Evolutionary conservation across 2,797 vertebrate genomes (phyloP).

Genomic region (Manis pentadactyla): DNA sequence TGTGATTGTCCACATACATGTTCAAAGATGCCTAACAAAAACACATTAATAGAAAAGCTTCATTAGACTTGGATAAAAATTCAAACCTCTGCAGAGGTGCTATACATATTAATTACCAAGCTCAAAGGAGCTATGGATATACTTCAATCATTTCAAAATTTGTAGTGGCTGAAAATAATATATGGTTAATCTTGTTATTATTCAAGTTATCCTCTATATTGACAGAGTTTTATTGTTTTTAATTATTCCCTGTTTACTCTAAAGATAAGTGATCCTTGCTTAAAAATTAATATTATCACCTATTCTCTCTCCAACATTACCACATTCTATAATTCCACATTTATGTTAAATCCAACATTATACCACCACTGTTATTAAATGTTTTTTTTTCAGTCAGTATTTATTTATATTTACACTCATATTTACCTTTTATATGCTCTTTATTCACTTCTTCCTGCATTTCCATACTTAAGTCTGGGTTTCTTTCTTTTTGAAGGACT

Average conservation of each 20-base stretch:
- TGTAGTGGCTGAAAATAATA: not conserved
- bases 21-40: slow-evolving; percentile 54
- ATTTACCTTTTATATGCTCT: not conserved
- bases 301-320: not conserved
- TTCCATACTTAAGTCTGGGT: not conserved
- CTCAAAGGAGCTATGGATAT: not conserved
- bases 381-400: not conserved
- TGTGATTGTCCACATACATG: not conserved
- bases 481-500: not conserved
- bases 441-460: not conserved
- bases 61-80: not conserved
- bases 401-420: not conserved
- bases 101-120: not conserved
- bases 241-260: not conserved
- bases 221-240: not conserved
- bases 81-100: not conserved
- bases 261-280: not conserved
- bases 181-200: not conserved
- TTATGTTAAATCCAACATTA: not conserved
- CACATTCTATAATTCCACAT: not conserved
- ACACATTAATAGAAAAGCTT: not conserved
- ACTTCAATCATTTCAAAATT: not conserved
- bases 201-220: not conserved
- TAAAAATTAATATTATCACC: not conserved
- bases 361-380: not conserved